These are phyloP conservation scores for Glareola pratincola DNA, from an alignment of 2,113 vertebrate species.

Conservation along the genomic window DNA sequence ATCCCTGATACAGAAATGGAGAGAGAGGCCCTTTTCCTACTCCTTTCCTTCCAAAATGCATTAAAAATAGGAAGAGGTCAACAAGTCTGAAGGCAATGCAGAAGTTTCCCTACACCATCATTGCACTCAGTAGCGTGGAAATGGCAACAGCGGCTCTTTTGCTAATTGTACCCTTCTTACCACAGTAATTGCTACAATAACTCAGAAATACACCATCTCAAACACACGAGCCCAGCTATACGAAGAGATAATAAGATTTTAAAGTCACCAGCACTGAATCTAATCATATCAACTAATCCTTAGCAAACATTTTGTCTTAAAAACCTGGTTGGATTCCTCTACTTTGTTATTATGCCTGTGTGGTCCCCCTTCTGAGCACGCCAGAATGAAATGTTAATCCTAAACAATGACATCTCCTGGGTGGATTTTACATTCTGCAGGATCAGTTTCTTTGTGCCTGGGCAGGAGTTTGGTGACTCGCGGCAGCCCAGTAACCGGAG, in stretches of 20 bases:
- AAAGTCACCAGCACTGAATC: not conserved
- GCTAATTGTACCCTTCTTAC: not conserved
- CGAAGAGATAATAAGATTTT: not conserved
- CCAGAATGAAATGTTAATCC: not conserved
- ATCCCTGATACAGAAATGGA: not conserved
- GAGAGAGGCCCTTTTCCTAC: not conserved
- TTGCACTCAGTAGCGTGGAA: not conserved
- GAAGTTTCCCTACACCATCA: not conserved
- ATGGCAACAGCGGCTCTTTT: not conserved
- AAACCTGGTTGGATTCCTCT: not conserved
- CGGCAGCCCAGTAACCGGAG: not conserved
- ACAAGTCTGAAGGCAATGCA: not conserved
- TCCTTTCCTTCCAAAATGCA: not conserved
- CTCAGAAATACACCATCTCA: not conserved
- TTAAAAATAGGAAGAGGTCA: not conserved
- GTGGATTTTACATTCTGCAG: not conserved
- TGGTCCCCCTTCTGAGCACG: not conserved
- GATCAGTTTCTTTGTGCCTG: not conserved
- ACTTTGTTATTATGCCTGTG: not conserved
- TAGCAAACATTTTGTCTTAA: not conserved
- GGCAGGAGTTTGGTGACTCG: slow-evolving; percentile 30
- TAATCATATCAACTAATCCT: not conserved
- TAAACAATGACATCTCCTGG: not conserved
- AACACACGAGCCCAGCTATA: not conserved
- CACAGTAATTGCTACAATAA: not conserved